phyloP scores from a whole-genome alignment of 2,797 vertebrate species.

The Pipistrellus pygmaeus region DNA sequence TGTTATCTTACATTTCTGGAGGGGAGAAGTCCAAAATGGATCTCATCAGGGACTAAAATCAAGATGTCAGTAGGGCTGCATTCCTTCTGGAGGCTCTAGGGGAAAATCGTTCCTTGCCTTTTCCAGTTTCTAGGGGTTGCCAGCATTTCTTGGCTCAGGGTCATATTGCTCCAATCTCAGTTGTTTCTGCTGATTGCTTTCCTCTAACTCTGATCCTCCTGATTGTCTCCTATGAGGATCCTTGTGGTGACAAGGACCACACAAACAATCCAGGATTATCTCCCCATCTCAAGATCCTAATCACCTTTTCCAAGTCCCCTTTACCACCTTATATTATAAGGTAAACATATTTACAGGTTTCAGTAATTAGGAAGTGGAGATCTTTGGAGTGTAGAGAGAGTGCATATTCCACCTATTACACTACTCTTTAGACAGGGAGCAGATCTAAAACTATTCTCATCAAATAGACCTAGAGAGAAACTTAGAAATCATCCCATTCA shows the following conservation, averaged over 20 bases:
- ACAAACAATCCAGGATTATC: neutral
- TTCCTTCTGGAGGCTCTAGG: neutral
- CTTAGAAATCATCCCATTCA: neutral
- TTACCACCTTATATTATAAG: neutral
- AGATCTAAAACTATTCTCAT: neutral
- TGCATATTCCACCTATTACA: neutral
- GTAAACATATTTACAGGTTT: neutral
- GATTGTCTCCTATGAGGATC: neutral
- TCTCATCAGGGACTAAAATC: neutral
- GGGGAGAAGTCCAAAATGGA: neutral
- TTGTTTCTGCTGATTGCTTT: neutral
- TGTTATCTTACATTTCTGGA: neutral
- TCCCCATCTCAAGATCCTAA: neutral
- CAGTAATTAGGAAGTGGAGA: neutral
- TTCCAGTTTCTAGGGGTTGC: neutral
- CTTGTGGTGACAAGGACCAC: neutral
- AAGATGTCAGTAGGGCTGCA: neutral
- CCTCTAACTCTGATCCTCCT: neutral
- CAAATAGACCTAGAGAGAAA: neutral
- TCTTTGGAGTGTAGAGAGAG: fast-evolving
- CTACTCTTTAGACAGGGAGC: neutral
- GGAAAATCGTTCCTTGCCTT: neutral
- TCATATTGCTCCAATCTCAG: neutral
- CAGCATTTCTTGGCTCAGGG: neutral
- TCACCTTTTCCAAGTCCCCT: neutral